Evolutionary conservation across 2,888 invertebrate genomes (phyloP), one percentile per base, ranked within the genome.

Genomic region (Calephelis perditalis): DNA sequence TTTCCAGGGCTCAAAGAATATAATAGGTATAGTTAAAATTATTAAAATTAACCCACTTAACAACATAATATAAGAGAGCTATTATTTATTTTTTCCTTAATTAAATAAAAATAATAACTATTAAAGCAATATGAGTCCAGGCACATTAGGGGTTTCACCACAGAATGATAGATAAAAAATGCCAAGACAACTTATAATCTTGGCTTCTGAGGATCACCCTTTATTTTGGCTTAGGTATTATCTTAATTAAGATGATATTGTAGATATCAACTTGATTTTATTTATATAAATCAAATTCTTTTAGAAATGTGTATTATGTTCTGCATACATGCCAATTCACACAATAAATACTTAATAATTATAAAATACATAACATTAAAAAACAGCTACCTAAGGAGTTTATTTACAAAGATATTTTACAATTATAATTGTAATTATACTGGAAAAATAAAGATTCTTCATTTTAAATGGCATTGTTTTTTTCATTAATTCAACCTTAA

Each of bases 331-430:
- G 60, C 59, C 57, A 62, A 65, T 58, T 57, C 60, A 66, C 62
- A 64, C 63, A 64, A 63, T 65, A 61, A 62, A 65, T 67, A 63
- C 61, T 63, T 65, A 66, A 49, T 59, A 58, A 59, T 61, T 62
- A 56, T 61, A 62, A 49, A 61, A 57, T 61, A 62, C 61, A 63
- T 62, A 59, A 54, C 54, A 54, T 54, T 63, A 63, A 63, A 59
- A 62, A 57, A 62, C 58, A 57, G 59, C 65, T 67, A 66, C 64
- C 62, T 66, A 64, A 57, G 54, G 36, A 54, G 60, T 62, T 56
- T 67, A 67, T 65, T 63, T 64, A 65, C 65, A 65, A 56, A n/a
- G 36, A 54, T 54, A 54, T 54, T 54, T 54, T 54, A 54, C 54
- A 54, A 36, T 54, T 35, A 54, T 36, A 36, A 54, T 54, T 54